These are phyloP conservation scores for Gryon sp. DNA, from an alignment of 1,140 invertebrate genomes.

Conservation along the genomic window DNA sequence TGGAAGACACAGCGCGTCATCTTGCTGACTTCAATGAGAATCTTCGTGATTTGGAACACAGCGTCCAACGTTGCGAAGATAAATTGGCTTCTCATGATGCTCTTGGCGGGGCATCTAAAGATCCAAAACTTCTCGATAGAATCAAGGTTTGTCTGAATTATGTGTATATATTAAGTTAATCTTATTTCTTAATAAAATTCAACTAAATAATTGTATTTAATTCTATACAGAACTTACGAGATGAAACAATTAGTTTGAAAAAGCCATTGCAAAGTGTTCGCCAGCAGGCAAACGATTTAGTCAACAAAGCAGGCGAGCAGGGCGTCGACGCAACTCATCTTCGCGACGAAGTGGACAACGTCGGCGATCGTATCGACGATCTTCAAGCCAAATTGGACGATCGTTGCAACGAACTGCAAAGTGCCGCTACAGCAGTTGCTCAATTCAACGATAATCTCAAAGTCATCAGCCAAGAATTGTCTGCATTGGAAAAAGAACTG, in stretches of 20 bases:
- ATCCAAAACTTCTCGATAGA: slow-evolving; percentile 90
- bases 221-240: slow-evolving; percentile 80
- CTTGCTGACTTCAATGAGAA: slow-evolving; percentile 93
- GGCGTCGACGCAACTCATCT: slow-evolving; percentile 87
- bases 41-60: slow-evolving; percentile 88
- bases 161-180: no score
- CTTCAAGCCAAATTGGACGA: slow-evolving; percentile 89
- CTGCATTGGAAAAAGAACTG: slow-evolving; percentile 90
- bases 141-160: slow-evolving; percentile 83
- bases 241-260: slow-evolving; percentile 87
- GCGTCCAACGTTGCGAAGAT: slow-evolving; percentile 92
- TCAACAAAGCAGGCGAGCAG: slow-evolving; percentile 84
- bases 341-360: slow-evolving; percentile 87
- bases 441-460: slow-evolving; percentile 94
- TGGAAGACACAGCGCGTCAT: slow-evolving; percentile 91
- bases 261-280: slow-evolving; percentile 88
- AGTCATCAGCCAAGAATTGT: slow-evolving; percentile 86
- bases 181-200: no score
- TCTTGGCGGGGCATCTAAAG: slow-evolving; percentile 87
- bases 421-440: slow-evolving; percentile 91
- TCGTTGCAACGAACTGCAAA: slow-evolving; percentile 89
- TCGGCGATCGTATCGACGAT: slow-evolving; percentile 89
- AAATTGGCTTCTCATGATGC: slow-evolving; percentile 89
- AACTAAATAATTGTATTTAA: no score
- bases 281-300: slow-evolving; percentile 86